These are phyloP conservation scores for Chionoecetes opilio DNA, from an alignment of 1,140 invertebrate genomes.

Conservation along the genomic window DNA sequence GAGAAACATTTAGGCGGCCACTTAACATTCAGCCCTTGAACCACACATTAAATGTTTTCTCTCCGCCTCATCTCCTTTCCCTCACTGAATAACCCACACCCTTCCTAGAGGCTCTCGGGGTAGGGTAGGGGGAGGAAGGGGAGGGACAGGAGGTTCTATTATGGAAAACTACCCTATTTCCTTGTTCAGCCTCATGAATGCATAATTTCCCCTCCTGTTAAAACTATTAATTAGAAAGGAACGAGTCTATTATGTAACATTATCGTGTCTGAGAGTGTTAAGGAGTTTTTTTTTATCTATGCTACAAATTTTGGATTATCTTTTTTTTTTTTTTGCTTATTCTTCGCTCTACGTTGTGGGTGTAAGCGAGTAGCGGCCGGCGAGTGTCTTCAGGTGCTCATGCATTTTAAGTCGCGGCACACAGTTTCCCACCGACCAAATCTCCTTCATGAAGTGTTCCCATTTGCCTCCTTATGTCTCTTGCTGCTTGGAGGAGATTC, in stretches of 20 bases:
- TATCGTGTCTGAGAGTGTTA: not conserved
- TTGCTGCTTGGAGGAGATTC: not conserved
- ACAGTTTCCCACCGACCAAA: not conserved
- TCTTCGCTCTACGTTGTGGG: not conserved
- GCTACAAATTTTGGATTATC: not conserved
- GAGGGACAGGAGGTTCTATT: not conserved
- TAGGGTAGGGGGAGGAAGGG: too few species aligned
- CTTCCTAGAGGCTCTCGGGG: too few species aligned
- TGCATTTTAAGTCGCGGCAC: not conserved
- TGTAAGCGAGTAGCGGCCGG: not conserved
- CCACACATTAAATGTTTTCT: not conserved
- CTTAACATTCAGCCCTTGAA: not conserved
- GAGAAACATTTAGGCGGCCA: not conserved
- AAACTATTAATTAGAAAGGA: not conserved
- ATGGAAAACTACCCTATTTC: slow-evolving; percentile 5
- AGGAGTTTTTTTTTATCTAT: not conserved
- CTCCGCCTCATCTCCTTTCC: not conserved
- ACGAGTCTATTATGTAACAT: not conserved
- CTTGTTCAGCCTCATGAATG: not conserved
- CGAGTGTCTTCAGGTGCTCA: not conserved
- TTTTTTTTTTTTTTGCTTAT: not conserved
- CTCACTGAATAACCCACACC: too few species aligned
- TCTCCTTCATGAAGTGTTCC: not conserved
- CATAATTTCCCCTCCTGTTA: not conserved
- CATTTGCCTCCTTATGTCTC: not conserved